Percentiles rank a stretch among this genome's conserved stretches.
phyloP scores from a whole-genome alignment of 2,888 invertebrate species.

The Macropis europaea region DNA sequence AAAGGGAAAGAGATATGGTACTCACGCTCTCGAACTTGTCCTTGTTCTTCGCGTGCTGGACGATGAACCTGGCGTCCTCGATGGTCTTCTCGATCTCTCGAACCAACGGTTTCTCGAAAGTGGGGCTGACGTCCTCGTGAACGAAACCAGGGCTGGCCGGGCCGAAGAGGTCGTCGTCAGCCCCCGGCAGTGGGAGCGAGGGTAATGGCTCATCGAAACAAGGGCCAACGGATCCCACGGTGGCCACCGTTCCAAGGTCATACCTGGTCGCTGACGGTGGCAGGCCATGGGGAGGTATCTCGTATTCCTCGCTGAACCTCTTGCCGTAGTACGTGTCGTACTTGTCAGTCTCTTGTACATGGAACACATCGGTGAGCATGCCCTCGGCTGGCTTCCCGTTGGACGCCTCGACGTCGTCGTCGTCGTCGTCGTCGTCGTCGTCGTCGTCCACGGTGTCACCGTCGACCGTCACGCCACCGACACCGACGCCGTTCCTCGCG shows the following conservation, averaged over 20 bases:
- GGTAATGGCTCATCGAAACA: constrained; percentile 86
- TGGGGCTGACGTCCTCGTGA: constrained; percentile 86
- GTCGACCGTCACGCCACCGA: constrained; percentile 81
- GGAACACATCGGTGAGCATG: constrained; percentile 90
- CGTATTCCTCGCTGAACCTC: constrained; percentile 87
- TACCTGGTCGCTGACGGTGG: constrained; percentile 58
- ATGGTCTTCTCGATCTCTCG: constrained; percentile 95
- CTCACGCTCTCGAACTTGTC: constrained; percentile 96
- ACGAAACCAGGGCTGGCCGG: constrained; percentile 84
- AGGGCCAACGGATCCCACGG: constrained; percentile 81
- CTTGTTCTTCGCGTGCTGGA: constrained; percentile 96
- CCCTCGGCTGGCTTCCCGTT: constrained; percentile 81
- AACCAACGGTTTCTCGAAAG: constrained; percentile 90
- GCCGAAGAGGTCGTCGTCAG: constrained; percentile 92
- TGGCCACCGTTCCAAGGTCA: constrained; percentile 81
- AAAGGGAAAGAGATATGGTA: constrained; percentile 68
- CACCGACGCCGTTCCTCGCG: constrained; percentile 75
- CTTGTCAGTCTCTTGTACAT: constrained; percentile 85
- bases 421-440: constrained; percentile 82
- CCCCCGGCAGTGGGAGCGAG: constrained; percentile 86
- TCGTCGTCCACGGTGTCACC: constrained; percentile 75
- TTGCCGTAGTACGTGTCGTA: constrained; percentile 83
- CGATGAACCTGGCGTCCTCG: constrained; percentile 95
- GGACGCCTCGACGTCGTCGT: constrained; percentile 83
- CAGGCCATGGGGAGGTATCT: constrained; percentile 81